Conservation (phyloP, 1,140 invertebrate species). For the Platorchestia sp. region DNA sequence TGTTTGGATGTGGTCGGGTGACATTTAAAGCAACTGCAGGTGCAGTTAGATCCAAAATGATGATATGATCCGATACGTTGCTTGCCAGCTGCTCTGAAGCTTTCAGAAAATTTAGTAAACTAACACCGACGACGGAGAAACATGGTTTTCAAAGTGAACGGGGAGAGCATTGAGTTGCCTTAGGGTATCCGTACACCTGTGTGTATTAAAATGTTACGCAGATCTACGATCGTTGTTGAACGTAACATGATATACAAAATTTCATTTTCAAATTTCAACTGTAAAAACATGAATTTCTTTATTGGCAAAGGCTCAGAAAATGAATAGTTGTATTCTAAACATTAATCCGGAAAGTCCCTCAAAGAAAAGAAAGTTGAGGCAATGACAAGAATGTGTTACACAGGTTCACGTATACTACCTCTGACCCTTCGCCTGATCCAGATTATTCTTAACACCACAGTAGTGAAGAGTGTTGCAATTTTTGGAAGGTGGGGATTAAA, state of each 20-base stretch:
- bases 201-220: too few relatives aligned
- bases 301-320: neutral
- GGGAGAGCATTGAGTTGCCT: too few relatives aligned
- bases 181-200: too few relatives aligned
- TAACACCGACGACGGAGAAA: too few relatives aligned
- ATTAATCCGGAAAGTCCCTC: neutral
- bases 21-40: too few relatives aligned
- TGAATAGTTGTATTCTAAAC: neutral
- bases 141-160: too few relatives aligned
- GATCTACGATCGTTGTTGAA: too few relatives aligned
- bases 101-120: too few relatives aligned
- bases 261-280: neutral
- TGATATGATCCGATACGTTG: too few relatives aligned
- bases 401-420: neutral
- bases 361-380: neutral
- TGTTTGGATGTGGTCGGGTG: too few relatives aligned
- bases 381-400: neutral
- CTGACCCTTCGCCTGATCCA: neutral
- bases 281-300: neutral
- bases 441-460: neutral
- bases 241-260: neutral
- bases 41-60: too few relatives aligned
- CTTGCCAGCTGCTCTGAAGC: too few relatives aligned
- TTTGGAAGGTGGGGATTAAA: neutral
- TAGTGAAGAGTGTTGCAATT: neutral